Evolutionary conservation across 2,113 vertebrate species (phyloP).

Genomic region (crab-eating macaque (Macaca fascicularis)): DNA sequence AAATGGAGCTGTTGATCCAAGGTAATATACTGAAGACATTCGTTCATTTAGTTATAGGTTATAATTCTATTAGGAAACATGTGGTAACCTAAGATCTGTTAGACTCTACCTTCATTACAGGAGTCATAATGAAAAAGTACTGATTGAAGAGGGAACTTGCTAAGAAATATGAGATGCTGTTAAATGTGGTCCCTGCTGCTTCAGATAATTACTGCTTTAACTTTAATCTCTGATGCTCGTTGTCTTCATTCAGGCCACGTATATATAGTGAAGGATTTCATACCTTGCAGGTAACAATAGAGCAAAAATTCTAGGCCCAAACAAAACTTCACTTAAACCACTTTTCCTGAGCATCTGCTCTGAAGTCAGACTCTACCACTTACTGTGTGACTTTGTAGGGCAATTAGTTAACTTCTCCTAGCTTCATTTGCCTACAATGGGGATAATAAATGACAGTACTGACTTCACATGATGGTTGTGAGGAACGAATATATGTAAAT

Average conservation of each 20-base stretch:
- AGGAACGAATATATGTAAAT: background rate
- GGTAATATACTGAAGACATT: background rate
- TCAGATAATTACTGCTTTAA: slow-evolving; percentile 13
- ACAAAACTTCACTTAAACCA: background rate
- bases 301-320: background rate
- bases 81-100: background rate
- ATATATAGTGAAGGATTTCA: background rate
- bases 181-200: background rate
- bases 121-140: background rate
- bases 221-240: background rate
- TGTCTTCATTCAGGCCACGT: background rate
- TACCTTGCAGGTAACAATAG: background rate
- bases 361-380: background rate
- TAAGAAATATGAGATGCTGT: background rate
- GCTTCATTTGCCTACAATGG: slow-evolving; percentile 24
- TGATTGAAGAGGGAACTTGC: background rate
- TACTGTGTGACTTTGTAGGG: slow-evolving; percentile 15
- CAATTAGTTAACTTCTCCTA: background rate
- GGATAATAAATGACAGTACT: background rate
- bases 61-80: background rate
- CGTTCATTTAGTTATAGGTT: background rate
- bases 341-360: slow-evolving; percentile 24
- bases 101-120: background rate
- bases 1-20: background rate
- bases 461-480: background rate